A percentile compares a stretch with the other conserved stretches of the same genome.
These are phyloP conservation scores for Melangyna quadrimaculata DNA, from an alignment of 2,888 invertebrate species.

Conservation along the genomic window DNA sequence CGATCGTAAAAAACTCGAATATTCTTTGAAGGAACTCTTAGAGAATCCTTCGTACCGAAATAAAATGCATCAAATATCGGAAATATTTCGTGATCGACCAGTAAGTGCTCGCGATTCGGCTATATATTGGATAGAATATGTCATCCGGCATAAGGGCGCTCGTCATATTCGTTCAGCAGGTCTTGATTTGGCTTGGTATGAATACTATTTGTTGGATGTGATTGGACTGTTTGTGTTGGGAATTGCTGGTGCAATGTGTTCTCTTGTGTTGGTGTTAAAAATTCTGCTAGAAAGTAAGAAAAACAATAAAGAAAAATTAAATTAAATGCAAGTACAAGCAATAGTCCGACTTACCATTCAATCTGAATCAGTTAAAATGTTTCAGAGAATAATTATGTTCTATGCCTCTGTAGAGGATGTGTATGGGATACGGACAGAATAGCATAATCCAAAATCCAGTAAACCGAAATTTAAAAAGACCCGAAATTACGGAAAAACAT, in stretches of 20 bases:
- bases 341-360: not conserved
- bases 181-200: slow-evolving; percentile 78
- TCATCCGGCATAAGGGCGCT: slow-evolving; percentile 80
- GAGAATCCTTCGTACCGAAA: slow-evolving; percentile 78
- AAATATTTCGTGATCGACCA: slow-evolving; percentile 80
- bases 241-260: slow-evolving; percentile 72
- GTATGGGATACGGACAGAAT: too few relatives aligned
- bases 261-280: not conserved
- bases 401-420: too few relatives aligned
- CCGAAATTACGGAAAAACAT: too few relatives aligned
- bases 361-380: not conserved
- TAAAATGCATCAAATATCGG: slow-evolving; percentile 77
- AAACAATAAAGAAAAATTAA: slow-evolving; percentile 6
- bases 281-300: not conserved
- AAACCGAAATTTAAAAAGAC: too few relatives aligned
- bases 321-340: not conserved
- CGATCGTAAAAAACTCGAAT: slow-evolving; percentile 74
- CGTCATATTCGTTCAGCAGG: slow-evolving; percentile 79
- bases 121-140: slow-evolving; percentile 81
- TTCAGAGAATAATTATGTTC: too few relatives aligned
- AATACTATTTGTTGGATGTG: slow-evolving; percentile 80
- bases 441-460: too few relatives aligned
- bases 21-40: slow-evolving; percentile 78
- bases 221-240: slow-evolving; percentile 72
- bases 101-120: slow-evolving; percentile 78